phyloP scores from a whole-genome alignment of 2,888 invertebrate species.

The Drosophila atripex region DNA sequence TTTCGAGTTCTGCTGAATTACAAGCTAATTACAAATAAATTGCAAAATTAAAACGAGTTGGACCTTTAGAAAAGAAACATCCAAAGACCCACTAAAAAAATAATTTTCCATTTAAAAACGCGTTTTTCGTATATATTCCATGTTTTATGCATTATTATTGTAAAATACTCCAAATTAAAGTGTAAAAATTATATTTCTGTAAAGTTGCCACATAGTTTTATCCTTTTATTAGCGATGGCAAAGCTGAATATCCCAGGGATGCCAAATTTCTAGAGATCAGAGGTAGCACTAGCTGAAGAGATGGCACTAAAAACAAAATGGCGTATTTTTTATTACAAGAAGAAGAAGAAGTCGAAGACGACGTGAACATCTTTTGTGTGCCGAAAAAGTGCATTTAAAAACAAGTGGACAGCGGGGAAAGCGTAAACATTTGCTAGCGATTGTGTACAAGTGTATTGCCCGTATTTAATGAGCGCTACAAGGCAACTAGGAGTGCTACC shows the following conservation, averaged over 20 bases:
- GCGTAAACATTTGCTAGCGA: conserved; percentile 59
- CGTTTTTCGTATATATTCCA: too few species aligned
- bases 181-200: too few species aligned
- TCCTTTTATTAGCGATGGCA: not conserved
- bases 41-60: too few species aligned
- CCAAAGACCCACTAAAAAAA: too few species aligned
- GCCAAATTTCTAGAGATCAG: not conserved
- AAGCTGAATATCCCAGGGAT: not conserved
- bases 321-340: conserved; percentile 74
- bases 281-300: not conserved
- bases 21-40: too few species aligned
- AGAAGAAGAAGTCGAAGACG: conserved; percentile 50
- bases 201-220: not conserved
- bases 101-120: too few species aligned
- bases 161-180: too few species aligned
- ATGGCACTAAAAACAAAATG: conserved; percentile 75
- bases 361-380: conserved; percentile 75
- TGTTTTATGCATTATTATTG: too few species aligned
- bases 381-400: conserved; percentile 72
- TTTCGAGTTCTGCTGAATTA: not conserved
- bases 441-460: conserved; percentile 69
- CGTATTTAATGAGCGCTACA: conserved; percentile 82
- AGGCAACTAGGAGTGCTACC: conserved; percentile 78
- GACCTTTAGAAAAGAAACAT: too few species aligned
- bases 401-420: conserved; percentile 61